Evolutionary conservation across 2,797 vertebrate genomes (phyloP).

Genomic region (Chloroceryle amazona): DNA sequence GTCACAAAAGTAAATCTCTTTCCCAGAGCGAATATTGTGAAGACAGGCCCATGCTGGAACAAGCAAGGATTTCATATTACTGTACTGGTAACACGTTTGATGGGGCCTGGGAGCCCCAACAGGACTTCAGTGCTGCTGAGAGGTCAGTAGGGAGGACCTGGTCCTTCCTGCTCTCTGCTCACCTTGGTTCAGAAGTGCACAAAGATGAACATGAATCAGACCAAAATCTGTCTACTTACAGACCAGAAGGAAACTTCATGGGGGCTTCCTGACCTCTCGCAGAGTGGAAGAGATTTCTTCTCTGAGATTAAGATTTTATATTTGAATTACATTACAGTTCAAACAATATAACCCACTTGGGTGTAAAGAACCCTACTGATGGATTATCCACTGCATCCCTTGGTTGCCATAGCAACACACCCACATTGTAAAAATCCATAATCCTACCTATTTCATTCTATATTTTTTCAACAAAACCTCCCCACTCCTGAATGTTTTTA

Average conservation of each 20-base stretch:
- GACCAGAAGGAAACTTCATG: background rate
- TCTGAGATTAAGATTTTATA: background rate
- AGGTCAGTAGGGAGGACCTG: background rate
- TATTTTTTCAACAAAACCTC: background rate
- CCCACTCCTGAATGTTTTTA: background rate
- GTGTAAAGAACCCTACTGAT: background rate
- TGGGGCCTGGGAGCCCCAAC: background rate
- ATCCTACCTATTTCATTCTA: background rate
- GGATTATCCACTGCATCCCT: background rate
- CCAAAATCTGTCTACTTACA: background rate
- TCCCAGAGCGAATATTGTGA: conserved; percentile 84
- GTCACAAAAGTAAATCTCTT: conserved; percentile 87
- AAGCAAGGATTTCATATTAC: background rate
- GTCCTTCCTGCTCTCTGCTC: background rate
- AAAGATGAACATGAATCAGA: background rate
- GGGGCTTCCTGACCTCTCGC: background rate
- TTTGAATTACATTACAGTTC: background rate
- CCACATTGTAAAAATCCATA: background rate
- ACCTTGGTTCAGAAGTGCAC: background rate
- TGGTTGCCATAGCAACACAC: background rate
- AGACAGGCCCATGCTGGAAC: conserved; percentile 86
- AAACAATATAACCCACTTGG: background rate
- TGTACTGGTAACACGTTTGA: background rate
- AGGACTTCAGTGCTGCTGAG: background rate
- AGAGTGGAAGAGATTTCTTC: background rate